Percentiles rank a stretch among this genome's conserved stretches.
Conservation (phyloP, 2,797 vertebrate species). For the Anguilla pacifica region DNA sequence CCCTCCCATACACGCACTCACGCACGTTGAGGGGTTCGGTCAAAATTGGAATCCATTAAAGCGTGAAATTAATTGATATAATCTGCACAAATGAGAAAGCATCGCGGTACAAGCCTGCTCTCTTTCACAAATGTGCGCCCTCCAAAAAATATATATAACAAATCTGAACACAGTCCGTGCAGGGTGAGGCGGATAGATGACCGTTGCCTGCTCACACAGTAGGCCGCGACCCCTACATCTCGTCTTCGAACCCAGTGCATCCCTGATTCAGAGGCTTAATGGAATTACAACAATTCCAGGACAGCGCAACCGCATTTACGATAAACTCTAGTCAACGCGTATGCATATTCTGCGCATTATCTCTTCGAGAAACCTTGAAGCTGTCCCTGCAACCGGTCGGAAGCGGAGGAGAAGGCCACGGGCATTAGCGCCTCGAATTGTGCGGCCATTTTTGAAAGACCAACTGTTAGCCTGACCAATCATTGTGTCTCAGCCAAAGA, state of each 20-base stretch:
- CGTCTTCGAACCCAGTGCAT: not conserved
- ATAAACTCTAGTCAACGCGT: not conserved
- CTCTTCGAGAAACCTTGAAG: not conserved
- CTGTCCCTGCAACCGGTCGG: not conserved
- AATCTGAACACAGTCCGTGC: not conserved
- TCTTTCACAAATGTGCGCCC: not conserved
- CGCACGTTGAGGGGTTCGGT: not conserved
- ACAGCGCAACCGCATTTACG: not conserved
- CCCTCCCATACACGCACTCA: conserved; percentile 21
- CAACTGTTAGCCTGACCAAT: not conserved
- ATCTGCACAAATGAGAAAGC: conserved; percentile 17
- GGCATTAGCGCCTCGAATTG: not conserved
- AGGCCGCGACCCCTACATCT: not conserved
- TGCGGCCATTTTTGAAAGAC: not conserved
- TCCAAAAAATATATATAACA: not conserved
- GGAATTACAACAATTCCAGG: not conserved
- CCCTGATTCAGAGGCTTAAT: not conserved
- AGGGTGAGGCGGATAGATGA: not conserved
- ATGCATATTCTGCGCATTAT: not conserved
- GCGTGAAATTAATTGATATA: conserved; percentile 19
- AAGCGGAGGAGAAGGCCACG: not conserved
- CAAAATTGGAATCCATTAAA: conserved; percentile 12
- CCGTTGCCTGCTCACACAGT: conserved; percentile 53
- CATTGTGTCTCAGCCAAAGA: not conserved
- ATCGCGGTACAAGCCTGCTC: not conserved